These are phyloP conservation scores for Atta texana DNA, from an alignment of 1,140 invertebrate genomes.

Conservation along the genomic window DNA sequence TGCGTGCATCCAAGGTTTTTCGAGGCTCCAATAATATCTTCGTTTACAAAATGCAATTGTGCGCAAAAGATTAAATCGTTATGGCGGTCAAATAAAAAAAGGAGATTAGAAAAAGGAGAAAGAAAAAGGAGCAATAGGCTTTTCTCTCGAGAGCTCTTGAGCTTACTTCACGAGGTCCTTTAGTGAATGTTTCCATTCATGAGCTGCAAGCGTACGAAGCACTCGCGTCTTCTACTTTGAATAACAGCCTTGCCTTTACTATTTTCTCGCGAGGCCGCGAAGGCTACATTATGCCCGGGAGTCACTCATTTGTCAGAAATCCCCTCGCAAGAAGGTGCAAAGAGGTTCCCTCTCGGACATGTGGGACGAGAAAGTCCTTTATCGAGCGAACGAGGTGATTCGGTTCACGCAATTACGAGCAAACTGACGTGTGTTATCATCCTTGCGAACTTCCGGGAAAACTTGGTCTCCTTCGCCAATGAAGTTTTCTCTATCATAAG, in stretches of 20 bases:
- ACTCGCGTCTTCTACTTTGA: constrained; percentile 69
- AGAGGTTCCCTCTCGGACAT: neutral
- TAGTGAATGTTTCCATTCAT: constrained; percentile 71
- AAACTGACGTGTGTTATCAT: constrained; percentile 5
- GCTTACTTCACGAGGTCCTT: constrained; percentile 56
- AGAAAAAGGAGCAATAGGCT: neutral
- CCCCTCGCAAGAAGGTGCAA: too few species aligned
- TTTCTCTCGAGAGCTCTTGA: constrained; percentile 27
- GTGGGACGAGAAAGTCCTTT: neutral
- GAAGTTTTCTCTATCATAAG: constrained; percentile 5
- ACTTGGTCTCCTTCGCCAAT: neutral
- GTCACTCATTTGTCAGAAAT: constrained; percentile 13
- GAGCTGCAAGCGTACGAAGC: constrained; percentile 52
- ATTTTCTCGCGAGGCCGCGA: constrained; percentile 44
- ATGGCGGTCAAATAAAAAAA: neutral
- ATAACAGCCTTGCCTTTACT: constrained; percentile 60
- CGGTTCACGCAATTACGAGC: constrained; percentile 12
- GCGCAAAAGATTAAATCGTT: constrained; percentile 5
- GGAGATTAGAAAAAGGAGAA: too few species aligned
- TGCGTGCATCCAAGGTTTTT: neutral
- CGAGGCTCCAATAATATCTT: constrained; percentile 3
- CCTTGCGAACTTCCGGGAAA: neutral
- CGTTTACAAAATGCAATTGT: neutral
- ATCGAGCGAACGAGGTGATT: constrained; percentile 22
- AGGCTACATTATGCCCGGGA: constrained; percentile 5